Evolutionary conservation across 2,113 vertebrate species (phyloP).

Genomic region (Urocolius indicus): DNA sequence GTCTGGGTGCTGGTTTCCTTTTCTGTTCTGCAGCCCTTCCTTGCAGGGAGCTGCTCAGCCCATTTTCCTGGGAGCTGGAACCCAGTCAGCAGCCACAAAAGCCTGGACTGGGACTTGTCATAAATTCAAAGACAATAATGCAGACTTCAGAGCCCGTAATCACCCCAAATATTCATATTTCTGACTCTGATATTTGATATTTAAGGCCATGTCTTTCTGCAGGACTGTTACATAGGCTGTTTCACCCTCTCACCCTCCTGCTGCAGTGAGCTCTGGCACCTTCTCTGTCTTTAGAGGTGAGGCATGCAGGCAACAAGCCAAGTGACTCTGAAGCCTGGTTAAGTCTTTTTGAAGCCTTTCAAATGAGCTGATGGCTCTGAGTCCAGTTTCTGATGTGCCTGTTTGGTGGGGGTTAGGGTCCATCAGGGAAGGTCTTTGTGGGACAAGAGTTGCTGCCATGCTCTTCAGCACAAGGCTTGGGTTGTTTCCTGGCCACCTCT

Average conservation of each 20-base stretch:
- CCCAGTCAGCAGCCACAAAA: not conserved
- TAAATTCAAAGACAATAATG: conserved; percentile 35
- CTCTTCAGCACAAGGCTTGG: not conserved
- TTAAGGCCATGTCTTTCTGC: not conserved
- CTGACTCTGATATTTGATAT: conserved; percentile 15
- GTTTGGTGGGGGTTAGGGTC: not conserved
- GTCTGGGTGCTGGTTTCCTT: not conserved
- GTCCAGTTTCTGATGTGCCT: not conserved
- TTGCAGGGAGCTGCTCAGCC: not conserved
- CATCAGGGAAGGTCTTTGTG: not conserved
- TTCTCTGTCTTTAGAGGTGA: not conserved
- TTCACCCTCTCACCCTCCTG: not conserved
- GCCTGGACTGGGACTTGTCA: not conserved
- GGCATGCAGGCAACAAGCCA: not conserved
- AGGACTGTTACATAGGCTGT: not conserved
- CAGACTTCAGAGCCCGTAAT: not conserved
- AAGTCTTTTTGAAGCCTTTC: not conserved
- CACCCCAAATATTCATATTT: conserved; percentile 2
- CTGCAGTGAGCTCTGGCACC: not conserved
- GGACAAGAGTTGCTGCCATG: not conserved
- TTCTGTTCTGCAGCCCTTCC: not conserved
- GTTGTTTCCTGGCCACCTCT: not conserved
- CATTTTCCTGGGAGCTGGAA: not conserved
- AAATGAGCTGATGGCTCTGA: not conserved
- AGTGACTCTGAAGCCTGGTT: not conserved